Base-by-base conservation (phyloP, 2,113 vertebrate species). In the Calypte anna region DNA sequence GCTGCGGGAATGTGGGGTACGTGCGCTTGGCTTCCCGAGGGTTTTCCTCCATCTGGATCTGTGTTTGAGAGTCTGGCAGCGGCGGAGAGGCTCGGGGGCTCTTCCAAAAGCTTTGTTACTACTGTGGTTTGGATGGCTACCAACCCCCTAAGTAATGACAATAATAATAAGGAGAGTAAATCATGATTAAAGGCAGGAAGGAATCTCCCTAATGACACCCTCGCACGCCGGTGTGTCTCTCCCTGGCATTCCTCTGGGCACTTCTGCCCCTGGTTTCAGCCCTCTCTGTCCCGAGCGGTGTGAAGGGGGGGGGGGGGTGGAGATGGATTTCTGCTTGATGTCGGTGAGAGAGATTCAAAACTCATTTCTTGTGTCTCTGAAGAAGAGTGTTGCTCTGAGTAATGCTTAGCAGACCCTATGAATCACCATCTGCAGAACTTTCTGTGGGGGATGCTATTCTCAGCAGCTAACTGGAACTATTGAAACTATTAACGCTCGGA, bases 351-450 rank as follows among this genome's bases (percentile, higher is more conserved):
- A 75, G 67, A 50, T 91, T 91, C 86, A 88, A 97, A 92, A 95
- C 93, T 92, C 8, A 4, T 69, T 78, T 69, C 90, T 91, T 67
- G 33, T 80, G 48, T 51, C 14, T 63, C 86, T 89, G 46, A 76
- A 86, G 67, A 90, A 96, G 85, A 90, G 78, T 38, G 58, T 90
- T 96, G 91, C 87, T 92, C 93, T 92, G 90, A 93, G 87, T 90
- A 92, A 92, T 93, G 73, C 68, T 86, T 86, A 8, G 73, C 86
- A 88, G 91, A 78, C 57, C 78, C 67, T 88, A 23, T 95, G 96
- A 96, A 95, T 95, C 96, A 97, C 90, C 95, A 93, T 88, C 91
- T 79, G 91, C 95, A 88, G 91, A 94, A 94, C 95, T 94, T 96
- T 94, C 70, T 93, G 93, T 84, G 95, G 94, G 94, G 95, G 82